Conservation (phyloP, 2,797 vertebrate species). For the Sebastolobus alascanus region DNA sequence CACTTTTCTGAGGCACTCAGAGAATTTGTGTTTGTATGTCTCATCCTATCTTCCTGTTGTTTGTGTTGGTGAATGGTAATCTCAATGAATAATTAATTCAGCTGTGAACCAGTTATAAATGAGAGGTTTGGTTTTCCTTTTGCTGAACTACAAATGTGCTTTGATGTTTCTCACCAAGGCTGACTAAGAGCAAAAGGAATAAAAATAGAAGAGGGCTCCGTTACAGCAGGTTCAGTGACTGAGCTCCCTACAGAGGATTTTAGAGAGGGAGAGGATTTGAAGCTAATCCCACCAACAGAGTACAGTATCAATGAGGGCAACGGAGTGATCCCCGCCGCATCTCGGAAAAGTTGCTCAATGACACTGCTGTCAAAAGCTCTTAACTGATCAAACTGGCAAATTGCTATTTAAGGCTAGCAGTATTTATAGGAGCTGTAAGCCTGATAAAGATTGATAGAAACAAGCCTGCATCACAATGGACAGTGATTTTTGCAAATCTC, state of each 20-base stretch:
- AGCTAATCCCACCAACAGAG: conserved; percentile 78
- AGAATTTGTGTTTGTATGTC: conserved; percentile 60
- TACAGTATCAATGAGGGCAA: conserved; percentile 77
- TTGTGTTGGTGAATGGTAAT: conserved; percentile 58
- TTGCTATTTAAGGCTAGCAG: conserved; percentile 61
- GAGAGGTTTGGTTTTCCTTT: conserved; percentile 61
- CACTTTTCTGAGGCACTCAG: conserved; percentile 46
- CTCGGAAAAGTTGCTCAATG: conserved; percentile 66
- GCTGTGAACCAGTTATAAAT: conserved; percentile 71
- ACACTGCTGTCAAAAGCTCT: conserved; percentile 69
- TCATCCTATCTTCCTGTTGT: conserved; percentile 64
- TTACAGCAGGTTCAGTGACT: conserved; percentile 77
- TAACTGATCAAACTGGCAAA: conserved; percentile 73
- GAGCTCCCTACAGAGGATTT: conserved; percentile 75
- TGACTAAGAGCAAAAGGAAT: conserved; percentile 65
- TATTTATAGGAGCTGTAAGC: conserved; percentile 53
- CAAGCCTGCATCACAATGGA: conserved; percentile 45
- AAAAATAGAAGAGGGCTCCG: conserved; percentile 72
- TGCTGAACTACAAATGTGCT: conserved; percentile 70
- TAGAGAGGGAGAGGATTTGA: conserved; percentile 74
- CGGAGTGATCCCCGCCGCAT: conserved; percentile 62
- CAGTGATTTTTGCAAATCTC: conserved; percentile 55
- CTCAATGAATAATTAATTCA: conserved; percentile 78
- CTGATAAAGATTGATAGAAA: conserved; percentile 54
- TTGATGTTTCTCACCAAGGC: conserved; percentile 76